phyloP scores from a whole-genome alignment of 2,888 invertebrate species.

The Drosophila nr. fundita region DNA sequence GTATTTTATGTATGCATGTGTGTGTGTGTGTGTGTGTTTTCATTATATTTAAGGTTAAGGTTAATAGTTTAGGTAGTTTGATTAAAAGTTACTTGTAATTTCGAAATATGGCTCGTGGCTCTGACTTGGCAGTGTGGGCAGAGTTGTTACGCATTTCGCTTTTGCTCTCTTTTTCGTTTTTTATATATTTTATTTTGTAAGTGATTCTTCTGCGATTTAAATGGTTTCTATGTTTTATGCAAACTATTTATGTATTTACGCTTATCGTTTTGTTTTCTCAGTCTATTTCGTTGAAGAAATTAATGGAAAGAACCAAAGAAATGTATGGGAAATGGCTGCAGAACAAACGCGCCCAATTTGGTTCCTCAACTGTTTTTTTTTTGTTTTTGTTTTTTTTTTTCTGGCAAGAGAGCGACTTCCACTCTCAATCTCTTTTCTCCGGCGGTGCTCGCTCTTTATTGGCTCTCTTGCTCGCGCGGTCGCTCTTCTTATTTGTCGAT shows the following conservation, averaged over 20 bases:
- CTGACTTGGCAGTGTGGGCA: conserved; percentile 80
- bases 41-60: conserved; percentile 71
- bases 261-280: conserved; percentile 69
- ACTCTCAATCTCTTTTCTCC: conserved; percentile 25
- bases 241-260: conserved; percentile 46
- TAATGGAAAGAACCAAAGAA: conserved; percentile 55
- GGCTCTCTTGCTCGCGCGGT: conserved; percentile 8
- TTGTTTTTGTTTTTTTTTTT: not conserved
- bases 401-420: conserved; percentile 14
- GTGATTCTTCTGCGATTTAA: conserved; percentile 10
- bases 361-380: conserved; percentile 15
- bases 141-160: conserved; percentile 50
- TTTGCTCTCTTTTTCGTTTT: conserved; percentile 20
- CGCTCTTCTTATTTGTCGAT: conserved; percentile 17
- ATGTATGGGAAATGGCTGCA: conserved; percentile 25
- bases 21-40: conserved; percentile 34
- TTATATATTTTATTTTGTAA: conserved; percentile 2
- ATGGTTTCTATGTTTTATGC: conserved; percentile 48
- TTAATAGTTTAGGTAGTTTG: conserved; percentile 79
- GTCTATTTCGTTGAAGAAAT: conserved; percentile 80
- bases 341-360: conserved; percentile 43
- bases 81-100: conserved; percentile 78
- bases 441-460: conserved; percentile 15
- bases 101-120: conserved; percentile 81
- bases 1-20: conserved; percentile 24